Percentiles rank a stretch among this genome's conserved stretches.
phyloP scores from a whole-genome alignment of 2,113 vertebrate species.

The Triplophysa tibetana region DNA sequence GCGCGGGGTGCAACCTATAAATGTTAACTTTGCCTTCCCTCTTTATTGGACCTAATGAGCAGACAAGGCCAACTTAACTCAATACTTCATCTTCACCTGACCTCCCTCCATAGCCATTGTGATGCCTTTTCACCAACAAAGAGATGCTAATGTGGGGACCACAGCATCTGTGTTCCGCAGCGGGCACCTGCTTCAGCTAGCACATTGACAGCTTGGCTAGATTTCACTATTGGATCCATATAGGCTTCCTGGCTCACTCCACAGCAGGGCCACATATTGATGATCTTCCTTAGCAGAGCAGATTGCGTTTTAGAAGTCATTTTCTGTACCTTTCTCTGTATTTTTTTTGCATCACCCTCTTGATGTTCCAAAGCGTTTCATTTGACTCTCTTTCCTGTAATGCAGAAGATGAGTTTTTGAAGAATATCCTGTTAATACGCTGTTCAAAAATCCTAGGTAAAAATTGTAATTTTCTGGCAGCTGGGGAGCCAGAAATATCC shows the following conservation, averaged over 20 bases:
- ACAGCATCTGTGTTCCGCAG: conserved; percentile 14
- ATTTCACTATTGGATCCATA: conserved; percentile 56
- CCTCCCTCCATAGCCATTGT: conserved; percentile 28
- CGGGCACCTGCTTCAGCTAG: conserved; percentile 44
- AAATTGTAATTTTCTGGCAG: no score
- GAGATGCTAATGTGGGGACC: conserved; percentile 33
- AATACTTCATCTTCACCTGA: conserved; percentile 35
- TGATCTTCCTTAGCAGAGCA: conserved; percentile 26
- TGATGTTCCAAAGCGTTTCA: no score
- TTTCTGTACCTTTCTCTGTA: conserved; percentile 5
- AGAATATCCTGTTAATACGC: not conserved
- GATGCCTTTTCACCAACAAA: conserved; percentile 26
- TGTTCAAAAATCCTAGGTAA: no score
- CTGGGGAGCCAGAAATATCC: no score
- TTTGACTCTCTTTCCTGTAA: no score
- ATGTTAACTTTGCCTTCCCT: not conserved
- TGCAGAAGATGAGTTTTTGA: not conserved
- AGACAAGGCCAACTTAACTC: conserved; percentile 26
- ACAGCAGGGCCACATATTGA: conserved; percentile 38
- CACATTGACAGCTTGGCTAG: conserved; percentile 49
- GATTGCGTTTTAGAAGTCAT: conserved; percentile 37
- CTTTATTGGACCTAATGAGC: conserved; percentile 19
- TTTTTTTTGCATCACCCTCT: not conserved
- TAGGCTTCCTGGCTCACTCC: conserved; percentile 4
- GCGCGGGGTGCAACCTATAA: not conserved